Evolutionary conservation across 2,888 invertebrate species (phyloP), one percentile per base, ranked within the genome.

Genomic region (Apodemia mormo): DNA sequence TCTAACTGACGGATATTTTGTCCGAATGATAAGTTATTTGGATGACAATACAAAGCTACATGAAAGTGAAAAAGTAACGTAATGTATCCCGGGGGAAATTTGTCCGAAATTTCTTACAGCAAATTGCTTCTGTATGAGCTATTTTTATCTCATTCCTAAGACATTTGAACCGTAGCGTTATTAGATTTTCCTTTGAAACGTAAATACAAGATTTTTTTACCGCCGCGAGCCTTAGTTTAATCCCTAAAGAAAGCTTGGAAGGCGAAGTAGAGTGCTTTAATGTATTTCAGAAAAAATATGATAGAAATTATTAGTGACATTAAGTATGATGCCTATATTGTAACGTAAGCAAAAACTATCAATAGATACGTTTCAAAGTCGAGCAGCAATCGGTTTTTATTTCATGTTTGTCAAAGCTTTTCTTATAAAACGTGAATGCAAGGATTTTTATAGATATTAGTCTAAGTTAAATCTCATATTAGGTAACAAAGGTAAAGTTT

Each of bases 21-120:
- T 8, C 22, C n/a, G 29, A 56, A 45, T 45, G 45, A 58, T 58
- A 58, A 58, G 58, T 58, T 58, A 58, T 58, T 58, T 29, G 58
- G 58, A 58, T 58, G 58, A 58, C 58, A 58, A 58, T 61, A 61
- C 33, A 68, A 52, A 64, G 52, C 68, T 45, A 33, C 74, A 66
- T 58, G 54, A 40, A 68, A 43, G 45, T 68, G 49, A 61, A 78
- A 76, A 78, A 78, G 81, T 78, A 75, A 78, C 79, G 80, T 86
- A 87, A 88, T 86, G 83, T 81, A 80, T 80, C 87, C 81, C 82
- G 22, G 66, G 86, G 85, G 86, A 87, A 86, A 86, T 87, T 80
- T 80, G 74, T 76, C 76, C 77, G 77, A 77, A 77, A 76, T 77
- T 78, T 77, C 81, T 81, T 81, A 78, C 79, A 76, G 76, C 68